phyloP scores from a whole-genome alignment of 2,797 vertebrate genomes.

The Oreochromis mossambicus region DNA sequence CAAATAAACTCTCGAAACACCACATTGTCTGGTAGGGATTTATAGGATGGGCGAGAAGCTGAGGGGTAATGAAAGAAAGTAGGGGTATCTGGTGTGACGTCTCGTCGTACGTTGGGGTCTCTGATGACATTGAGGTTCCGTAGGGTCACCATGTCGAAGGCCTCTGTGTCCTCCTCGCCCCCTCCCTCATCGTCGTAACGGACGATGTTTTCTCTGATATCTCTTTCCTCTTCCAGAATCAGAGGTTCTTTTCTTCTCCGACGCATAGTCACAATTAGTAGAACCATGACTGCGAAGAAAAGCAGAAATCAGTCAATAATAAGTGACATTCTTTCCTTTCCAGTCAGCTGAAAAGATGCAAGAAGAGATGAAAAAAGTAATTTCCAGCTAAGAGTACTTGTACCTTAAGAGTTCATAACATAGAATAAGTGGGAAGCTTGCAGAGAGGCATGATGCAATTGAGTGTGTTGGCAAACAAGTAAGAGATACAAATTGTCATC shows the following conservation, averaged over 20 bases:
- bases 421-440: background rate
- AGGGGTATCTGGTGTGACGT: conserved; percentile 90
- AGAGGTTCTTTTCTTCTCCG: conserved; percentile 88
- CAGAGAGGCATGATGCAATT: background rate
- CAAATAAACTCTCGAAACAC: conserved; percentile 96
- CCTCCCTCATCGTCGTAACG: conserved; percentile 95
- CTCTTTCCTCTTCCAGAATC: conserved; percentile 92
- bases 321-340: background rate
- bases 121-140: conserved; percentile 89
- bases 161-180: conserved; percentile 95
- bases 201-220: conserved; percentile 94
- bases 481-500: background rate
- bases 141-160: conserved; percentile 94
- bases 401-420: background rate
- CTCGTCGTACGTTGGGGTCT: conserved; percentile 84
- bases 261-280: conserved; percentile 90
- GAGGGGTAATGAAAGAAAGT: conserved; percentile 84
- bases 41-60: conserved; percentile 80
- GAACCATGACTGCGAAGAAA: conserved; percentile 74
- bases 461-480: background rate
- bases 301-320: background rate
- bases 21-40: conserved; percentile 88
- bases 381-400: background rate
- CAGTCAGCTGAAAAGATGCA: background rate
- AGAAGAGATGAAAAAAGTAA: background rate